Evolutionary conservation across 2,888 invertebrate genomes (phyloP).

Genomic region (Acrobasis suavella): DNA sequence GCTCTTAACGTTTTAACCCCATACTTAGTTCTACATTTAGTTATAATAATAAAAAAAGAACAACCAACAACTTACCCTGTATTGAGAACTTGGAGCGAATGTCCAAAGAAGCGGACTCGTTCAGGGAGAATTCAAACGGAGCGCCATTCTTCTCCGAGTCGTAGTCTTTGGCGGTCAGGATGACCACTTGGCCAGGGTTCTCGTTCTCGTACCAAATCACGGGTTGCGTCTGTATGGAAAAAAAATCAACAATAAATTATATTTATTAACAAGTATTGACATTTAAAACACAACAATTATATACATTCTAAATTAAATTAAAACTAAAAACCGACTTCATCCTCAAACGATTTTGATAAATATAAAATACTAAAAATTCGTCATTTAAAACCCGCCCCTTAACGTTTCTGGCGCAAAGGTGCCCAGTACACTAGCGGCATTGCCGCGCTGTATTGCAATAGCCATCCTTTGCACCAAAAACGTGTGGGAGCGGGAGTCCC

Average conservation of each 20-base stretch:
- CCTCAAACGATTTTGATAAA: too few relatives aligned
- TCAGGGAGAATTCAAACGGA: constrained; percentile 89
- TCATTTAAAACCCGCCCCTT: too few relatives aligned
- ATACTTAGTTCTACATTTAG: background rate
- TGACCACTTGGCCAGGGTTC: constrained; percentile 85
- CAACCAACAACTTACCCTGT: constrained; percentile 74
- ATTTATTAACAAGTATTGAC: constrained; percentile 1
- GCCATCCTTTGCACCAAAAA: too few relatives aligned
- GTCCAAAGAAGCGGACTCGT: constrained; percentile 85
- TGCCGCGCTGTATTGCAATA: too few relatives aligned
- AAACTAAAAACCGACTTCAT: too few relatives aligned
- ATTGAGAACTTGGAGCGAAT: constrained; percentile 88
- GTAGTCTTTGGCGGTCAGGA: constrained; percentile 89
- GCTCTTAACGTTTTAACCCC: background rate
- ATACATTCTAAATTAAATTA: too few relatives aligned
- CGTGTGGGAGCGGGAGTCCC: too few relatives aligned
- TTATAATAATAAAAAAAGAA: background rate
- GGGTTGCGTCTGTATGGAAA: constrained; percentile 83
- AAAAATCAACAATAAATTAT: constrained; percentile 22
- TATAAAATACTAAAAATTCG: too few relatives aligned
- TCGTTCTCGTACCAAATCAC: constrained; percentile 93
- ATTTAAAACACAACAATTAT: too few relatives aligned
- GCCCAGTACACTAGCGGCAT: too few relatives aligned
- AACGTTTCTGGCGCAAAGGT: too few relatives aligned
- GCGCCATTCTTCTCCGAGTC: constrained; percentile 92